These are phyloP conservation scores for Drosophila flavopinicola DNA, from an alignment of 2,888 invertebrate species.

Conservation along the genomic window DNA sequence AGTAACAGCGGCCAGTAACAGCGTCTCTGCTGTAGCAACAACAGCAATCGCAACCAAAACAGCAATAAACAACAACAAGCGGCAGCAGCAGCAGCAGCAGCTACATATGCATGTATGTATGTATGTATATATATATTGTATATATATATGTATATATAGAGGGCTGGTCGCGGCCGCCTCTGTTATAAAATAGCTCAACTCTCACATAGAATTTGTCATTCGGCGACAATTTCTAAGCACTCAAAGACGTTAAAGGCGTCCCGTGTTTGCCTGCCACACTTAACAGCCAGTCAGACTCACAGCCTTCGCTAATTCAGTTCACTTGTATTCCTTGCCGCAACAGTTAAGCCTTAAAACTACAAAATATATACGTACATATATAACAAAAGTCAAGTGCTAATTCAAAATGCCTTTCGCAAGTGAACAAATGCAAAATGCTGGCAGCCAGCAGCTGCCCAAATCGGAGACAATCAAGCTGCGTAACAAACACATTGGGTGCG, in stretches of 20 bases:
- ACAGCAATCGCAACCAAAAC: conserved; percentile 6
- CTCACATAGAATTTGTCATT: conserved; percentile 70
- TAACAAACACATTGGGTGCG: conserved; percentile 93
- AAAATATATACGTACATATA: neutral
- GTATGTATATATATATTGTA: neutral
- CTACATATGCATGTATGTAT: conserved; percentile 13
- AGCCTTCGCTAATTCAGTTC: conserved; percentile 17
- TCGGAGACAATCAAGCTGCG: conserved; percentile 92
- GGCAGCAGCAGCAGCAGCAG: conserved; percentile 11
- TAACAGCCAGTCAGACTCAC: conserved; percentile 12
- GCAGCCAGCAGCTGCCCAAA: conserved; percentile 89
- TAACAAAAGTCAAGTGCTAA: no score
- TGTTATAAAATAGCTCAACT: conserved; percentile 74
- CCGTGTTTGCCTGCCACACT: conserved; percentile 34
- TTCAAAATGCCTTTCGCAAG: conserved; percentile 78
- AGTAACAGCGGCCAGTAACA: conserved; percentile 38
- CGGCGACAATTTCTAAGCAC: conserved; percentile 71
- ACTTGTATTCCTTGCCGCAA: conserved; percentile 36
- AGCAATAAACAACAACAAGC: conserved; percentile 5
- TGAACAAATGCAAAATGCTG: conserved; percentile 74
- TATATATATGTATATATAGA: conserved; percentile 19
- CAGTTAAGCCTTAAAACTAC: conserved; percentile 16
- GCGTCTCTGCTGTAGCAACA: conserved; percentile 7
- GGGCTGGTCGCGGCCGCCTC: conserved; percentile 47
- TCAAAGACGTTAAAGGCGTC: conserved; percentile 64